Evolutionary conservation across 2,888 invertebrate genomes (phyloP), one percentile per base, ranked within the genome.

Genomic region (Scrobipalpa costella): DNA sequence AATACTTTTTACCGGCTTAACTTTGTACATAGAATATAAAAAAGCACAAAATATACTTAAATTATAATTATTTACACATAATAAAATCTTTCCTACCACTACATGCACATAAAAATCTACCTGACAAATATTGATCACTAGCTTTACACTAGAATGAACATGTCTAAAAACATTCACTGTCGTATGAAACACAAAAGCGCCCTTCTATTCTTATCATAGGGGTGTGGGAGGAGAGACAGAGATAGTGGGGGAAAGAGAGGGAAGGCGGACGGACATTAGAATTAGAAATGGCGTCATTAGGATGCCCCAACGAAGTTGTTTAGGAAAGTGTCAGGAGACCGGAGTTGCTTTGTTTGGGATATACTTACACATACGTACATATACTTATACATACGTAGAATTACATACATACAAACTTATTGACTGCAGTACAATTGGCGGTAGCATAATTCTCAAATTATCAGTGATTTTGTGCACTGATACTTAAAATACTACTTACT

Each of bases 241-340:
- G 73, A 57, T 60, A 15, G 58, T 40, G 59, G 65, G 40, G 64
- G 68, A 62, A 61, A 58, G 80, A 69, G 82, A 81, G 60, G 69
- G 64, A 44, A 69, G 69, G 82, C 77, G 77, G 79, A 78, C 78
- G 86, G 85, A 84, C 86, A 85, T 81, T 55, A 55, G 55, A 55
- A 55, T 84, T 58, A 58, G 83, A 73, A 73, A 85, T 82, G 58
- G 58, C 58, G 58, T 58, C 58, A 58, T 58, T 58, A 57, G 34
- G 40, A 40, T 58, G 58, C 55, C 55, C 33, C 55, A 27, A 55
- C 55, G 55, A 55, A 55, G 55, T 55, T 55, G 55, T 55, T 55
- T 55, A 33, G 55, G 34, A 27, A 15, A 55, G 33, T 34, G 55
- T 33, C 44, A 27, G 11, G 55, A 34, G 34, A 34, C 49, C 19